Base-by-base conservation (phyloP, 2,113 vertebrate genomes). In the Tachysurus fulvidraco region DNA sequence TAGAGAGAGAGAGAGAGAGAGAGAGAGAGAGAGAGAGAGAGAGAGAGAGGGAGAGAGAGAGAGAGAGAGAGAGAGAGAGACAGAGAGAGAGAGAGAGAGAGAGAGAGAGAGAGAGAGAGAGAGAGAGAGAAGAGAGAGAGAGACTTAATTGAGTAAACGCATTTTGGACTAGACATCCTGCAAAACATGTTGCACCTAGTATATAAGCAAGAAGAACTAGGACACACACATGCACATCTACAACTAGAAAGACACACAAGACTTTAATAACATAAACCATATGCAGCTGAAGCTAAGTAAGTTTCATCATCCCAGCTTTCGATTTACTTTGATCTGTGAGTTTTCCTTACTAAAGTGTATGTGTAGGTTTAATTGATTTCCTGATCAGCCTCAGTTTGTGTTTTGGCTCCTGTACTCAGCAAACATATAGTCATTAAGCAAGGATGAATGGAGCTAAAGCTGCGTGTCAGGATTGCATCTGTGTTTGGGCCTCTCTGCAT, bases 221-320 rank as follows among this genome's bases (percentile, higher is more conserved):
- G 85, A 71, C 30, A 87, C 85, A 81, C 82, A 89, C 89, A 54
- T 44, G 88, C 90, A 91, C 88, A 90, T 90, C 83, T 90, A 91
- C 82, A 86, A 16, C 74, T 83, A 79, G 62, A 30, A 87, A 87
- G 73, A 89, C 87, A 84, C 69, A 81, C 76, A 88, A 77, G 82
- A 90, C 86, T 89, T 80, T 23, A 11, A 88, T 92, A 93, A 92
- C 89, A 86, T 73, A 85, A 93, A 92, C 89, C 93, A 94, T 91
- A 92, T 85, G 82, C 44, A 86, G 78, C 17, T 73, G 67, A 84
- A 59, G 57, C 60, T 44, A 30, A 76, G 50, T 76, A 36, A 46
- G 17, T 76, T 88, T 81, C 16, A n/a, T 80, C 36, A 88, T 73
- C 16, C 21, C 62, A 77, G 36, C 25, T 9, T 86, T 60, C 30